Conservation (phyloP, 1,140 invertebrate species). For the Propsilocerus akamusi region DNA sequence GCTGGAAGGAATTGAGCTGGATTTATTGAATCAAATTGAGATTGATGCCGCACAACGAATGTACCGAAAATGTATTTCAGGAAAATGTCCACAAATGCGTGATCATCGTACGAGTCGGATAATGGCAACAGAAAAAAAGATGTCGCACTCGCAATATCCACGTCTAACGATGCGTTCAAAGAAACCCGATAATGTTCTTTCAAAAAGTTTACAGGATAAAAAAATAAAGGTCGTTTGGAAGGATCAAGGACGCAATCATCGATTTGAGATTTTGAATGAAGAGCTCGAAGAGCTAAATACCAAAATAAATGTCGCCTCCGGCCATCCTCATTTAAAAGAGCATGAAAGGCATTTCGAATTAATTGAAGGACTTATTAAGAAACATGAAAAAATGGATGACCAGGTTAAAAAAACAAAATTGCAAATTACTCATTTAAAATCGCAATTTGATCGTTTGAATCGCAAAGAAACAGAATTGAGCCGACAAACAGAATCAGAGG, state of each 20-base stretch:
- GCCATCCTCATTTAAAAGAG: conserved; percentile 7
- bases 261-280: conserved; percentile 13
- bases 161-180: too few species aligned
- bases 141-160: too few species aligned
- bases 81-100: not conserved
- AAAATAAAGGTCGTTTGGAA: not conserved
- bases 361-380: conserved; percentile 16
- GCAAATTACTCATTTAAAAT: conserved; percentile 15
- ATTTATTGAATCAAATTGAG: too few species aligned
- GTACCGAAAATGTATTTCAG: not conserved
- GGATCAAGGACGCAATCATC: not conserved
- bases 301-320: conserved; percentile 20
- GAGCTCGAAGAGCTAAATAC: conserved; percentile 19
- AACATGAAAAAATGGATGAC: conserved; percentile 14
- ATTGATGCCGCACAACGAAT: not conserved
- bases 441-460: conserved; percentile 14
- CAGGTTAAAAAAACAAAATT: conserved; percentile 15
- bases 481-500: conserved; percentile 14
- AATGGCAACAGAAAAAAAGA: too few species aligned
- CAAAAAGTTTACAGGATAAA: not conserved
- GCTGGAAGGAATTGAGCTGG: too few species aligned
- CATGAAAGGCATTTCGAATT: conserved; percentile 10
- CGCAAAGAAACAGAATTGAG: conserved; percentile 17
- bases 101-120: not conserved
- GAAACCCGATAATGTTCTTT: not conserved